Conservation (phyloP, 1,140 invertebrate genomes). For the Piezodorus guildinii region DNA sequence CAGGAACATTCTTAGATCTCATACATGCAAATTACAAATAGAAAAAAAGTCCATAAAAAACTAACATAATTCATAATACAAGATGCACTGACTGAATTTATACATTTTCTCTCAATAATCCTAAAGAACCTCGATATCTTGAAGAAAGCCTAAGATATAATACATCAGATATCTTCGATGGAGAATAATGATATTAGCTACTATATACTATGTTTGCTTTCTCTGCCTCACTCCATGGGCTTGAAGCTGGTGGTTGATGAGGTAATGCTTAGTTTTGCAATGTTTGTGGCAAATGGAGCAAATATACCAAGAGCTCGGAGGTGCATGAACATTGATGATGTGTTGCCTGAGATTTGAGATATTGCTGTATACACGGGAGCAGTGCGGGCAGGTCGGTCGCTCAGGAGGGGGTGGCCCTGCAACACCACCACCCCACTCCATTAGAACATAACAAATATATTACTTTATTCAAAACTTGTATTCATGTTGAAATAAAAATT, state of each 20-base stretch:
- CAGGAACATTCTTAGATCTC: too few relatives aligned
- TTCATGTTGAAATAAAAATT: conserved; percentile 10
- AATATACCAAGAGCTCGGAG: conserved; percentile 55
- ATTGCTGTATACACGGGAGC: conserved; percentile 53
- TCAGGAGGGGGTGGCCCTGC: conserved; percentile 30
- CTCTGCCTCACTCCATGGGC: conserved; percentile 56
- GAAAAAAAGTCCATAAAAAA: too few relatives aligned
- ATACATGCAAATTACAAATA: too few relatives aligned
- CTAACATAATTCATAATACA: too few relatives aligned
- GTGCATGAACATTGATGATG: conserved; percentile 58
- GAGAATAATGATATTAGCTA: too few relatives aligned
- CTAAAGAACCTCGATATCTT: too few relatives aligned
- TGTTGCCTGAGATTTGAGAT: conserved; percentile 57
- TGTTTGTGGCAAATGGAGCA: conserved; percentile 60
- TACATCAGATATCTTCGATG: too few relatives aligned
- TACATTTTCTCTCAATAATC: too few relatives aligned
- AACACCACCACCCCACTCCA: conserved; percentile 33
- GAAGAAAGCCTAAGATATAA: too few relatives aligned
- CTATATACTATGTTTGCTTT: conserved; percentile 23
- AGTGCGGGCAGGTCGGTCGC: conserved; percentile 51
- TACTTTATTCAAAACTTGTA: not conserved
- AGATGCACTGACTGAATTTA: too few relatives aligned
- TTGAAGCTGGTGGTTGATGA: conserved; percentile 62
- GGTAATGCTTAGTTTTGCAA: conserved; percentile 63
- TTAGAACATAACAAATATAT: conserved; percentile 1